phyloP scores from a whole-genome alignment of 1,140 invertebrate genomes.

The Himalopsyche phryganea region DNA sequence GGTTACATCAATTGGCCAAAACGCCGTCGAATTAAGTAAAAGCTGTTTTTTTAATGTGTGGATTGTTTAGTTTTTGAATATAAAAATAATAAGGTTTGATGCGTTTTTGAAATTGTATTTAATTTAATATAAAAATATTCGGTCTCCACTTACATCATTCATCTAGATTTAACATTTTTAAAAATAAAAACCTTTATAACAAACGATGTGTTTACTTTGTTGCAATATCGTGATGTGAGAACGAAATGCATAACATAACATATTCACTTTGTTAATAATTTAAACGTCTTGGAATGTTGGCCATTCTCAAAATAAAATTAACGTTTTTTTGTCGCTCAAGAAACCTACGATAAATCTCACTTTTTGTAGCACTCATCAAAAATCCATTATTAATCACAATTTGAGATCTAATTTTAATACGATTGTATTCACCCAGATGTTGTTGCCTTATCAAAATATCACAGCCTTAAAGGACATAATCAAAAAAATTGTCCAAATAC shows the following conservation, averaged over 20 bases:
- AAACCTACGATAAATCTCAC: conserved; percentile 21
- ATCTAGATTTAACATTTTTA: not conserved
- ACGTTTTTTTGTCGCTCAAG: not conserved
- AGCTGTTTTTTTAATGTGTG: too few relatives aligned
- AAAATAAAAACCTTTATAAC: not conserved
- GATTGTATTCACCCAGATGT: conserved; percentile 41
- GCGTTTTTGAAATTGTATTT: too few relatives aligned
- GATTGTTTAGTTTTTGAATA: too few relatives aligned
- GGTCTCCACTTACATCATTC: conserved; percentile 10
- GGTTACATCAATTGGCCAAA: too few relatives aligned
- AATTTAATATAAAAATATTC: too few relatives aligned
- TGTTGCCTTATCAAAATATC: conserved; percentile 40
- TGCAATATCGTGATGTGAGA: conserved; percentile 8
- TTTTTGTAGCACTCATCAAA: conserved; percentile 21
- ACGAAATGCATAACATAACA: conserved; percentile 3
- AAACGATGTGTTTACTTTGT: not conserved
- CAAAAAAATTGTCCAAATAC: conserved; percentile 28
- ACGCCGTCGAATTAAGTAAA: too few relatives aligned
- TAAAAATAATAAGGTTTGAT: too few relatives aligned
- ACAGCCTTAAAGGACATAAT: conserved; percentile 23
- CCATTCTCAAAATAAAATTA: too few relatives aligned
- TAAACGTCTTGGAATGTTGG: too few relatives aligned
- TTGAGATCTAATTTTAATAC: conserved; percentile 44
- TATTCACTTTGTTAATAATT: too few relatives aligned
- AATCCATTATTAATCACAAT: conserved; percentile 39